phyloP scores from a whole-genome alignment of 2,113 vertebrate species.

The Sterrhoptilus dennistouni region DNA sequence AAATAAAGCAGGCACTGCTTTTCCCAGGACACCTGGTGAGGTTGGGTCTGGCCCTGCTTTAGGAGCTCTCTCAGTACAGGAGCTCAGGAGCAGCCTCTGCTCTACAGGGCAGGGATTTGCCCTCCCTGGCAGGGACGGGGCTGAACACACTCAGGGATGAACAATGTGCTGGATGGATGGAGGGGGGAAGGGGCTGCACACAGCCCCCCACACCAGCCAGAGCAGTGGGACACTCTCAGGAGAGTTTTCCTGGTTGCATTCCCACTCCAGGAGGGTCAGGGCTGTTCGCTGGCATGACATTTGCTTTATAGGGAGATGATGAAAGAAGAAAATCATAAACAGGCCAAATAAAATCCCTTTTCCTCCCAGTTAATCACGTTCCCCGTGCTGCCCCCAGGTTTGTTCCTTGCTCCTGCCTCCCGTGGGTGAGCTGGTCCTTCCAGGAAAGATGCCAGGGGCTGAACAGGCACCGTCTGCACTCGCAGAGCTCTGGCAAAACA shows the following conservation, averaged over 20 bases:
- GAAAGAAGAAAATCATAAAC: neutral
- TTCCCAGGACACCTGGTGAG: rapidly evolving
- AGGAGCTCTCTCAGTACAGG: neutral
- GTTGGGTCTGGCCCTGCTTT: neutral
- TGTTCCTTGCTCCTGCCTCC: neutral
- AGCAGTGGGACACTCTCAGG: neutral
- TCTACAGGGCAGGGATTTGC: neutral
- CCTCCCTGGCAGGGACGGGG: neutral
- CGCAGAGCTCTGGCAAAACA: neutral
- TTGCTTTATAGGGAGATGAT: neutral
- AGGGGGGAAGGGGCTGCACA: neutral
- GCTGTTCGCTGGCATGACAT: neutral
- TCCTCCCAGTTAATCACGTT: neutral
- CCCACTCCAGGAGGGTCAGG: neutral
- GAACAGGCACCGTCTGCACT: neutral
- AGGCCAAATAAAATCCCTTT: neutral
- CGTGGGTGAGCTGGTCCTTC: neutral
- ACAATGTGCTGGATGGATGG: rapidly evolving
- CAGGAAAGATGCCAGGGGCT: neutral
- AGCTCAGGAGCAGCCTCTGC: neutral
- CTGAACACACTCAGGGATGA: neutral
- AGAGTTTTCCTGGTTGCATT: neutral
- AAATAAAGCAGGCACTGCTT: neutral
- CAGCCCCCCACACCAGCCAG: neutral
- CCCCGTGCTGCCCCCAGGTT: neutral